Conservation (phyloP, 1,140 invertebrate species). For the Rhyzopertha dominica region DNA sequence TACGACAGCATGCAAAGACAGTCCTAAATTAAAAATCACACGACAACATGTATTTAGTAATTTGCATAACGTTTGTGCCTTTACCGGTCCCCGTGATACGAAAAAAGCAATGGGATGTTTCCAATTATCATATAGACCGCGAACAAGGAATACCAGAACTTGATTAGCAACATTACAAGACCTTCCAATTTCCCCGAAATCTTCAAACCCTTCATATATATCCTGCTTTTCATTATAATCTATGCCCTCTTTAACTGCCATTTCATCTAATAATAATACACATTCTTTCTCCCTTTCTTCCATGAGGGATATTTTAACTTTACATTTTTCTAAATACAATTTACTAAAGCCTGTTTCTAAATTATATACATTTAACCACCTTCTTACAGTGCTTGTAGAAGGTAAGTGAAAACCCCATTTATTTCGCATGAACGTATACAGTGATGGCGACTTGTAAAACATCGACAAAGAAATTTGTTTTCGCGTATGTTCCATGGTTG, state of each 20-base stretch:
- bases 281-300: background rate
- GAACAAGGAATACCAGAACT: too few species aligned
- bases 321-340: background rate
- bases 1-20: background rate
- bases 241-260: background rate
- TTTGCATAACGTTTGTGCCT: too few species aligned
- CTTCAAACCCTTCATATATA: background rate
- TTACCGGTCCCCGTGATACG: too few species aligned
- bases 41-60: too few species aligned
- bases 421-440: slow-evolving; percentile 2
- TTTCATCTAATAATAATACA: background rate
- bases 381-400: background rate
- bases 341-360: background rate
- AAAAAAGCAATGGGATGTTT: too few species aligned
- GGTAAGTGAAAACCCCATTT: background rate
- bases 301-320: background rate
- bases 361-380: background rate
- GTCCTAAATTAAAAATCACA: too few species aligned
- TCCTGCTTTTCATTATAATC: background rate
- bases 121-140: too few species aligned
- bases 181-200: background rate
- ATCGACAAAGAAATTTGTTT: background rate
- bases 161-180: too few species aligned
- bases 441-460: background rate
- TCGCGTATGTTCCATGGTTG: background rate